These are phyloP conservation scores for Limnothrissa miodon DNA, from an alignment of 2,113 vertebrate species.

Conservation along the genomic window DNA sequence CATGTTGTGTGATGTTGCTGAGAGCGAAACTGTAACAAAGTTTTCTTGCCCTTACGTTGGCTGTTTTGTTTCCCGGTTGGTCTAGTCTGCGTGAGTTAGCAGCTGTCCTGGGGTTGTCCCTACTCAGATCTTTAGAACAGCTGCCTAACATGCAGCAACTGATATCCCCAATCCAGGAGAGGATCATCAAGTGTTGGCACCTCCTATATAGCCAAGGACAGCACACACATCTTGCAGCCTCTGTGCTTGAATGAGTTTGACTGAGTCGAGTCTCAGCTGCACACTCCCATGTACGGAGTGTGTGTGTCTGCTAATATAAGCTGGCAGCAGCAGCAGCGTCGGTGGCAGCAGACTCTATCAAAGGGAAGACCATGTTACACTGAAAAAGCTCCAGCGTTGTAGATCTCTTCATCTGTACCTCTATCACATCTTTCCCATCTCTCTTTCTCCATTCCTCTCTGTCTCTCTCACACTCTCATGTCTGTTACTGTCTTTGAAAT, in stretches of 20 bases:
- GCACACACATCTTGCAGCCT: neutral
- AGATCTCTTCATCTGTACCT: neutral
- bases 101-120: no score
- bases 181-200: neutral
- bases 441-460: conserved; percentile 30
- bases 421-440: neutral
- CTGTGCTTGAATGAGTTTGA: neutral
- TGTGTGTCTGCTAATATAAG: neutral
- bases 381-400: neutral
- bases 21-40: no score
- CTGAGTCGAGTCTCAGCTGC: neutral
- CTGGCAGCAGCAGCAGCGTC: neutral
- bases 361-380: neutral
- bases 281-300: neutral
- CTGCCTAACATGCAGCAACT: no score
- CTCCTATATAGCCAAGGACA: neutral
- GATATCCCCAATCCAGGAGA: no score
- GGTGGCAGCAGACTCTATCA: neutral
- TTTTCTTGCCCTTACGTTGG: no score
- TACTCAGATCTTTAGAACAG: no score
- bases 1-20: no score
- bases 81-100: no score
- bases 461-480: conserved; percentile 39
- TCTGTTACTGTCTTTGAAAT: conserved; percentile 20
- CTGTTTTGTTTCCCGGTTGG: no score